Evolutionary conservation across 2,797 vertebrate species (phyloP).

Genomic region (Malurus leucopterus): DNA sequence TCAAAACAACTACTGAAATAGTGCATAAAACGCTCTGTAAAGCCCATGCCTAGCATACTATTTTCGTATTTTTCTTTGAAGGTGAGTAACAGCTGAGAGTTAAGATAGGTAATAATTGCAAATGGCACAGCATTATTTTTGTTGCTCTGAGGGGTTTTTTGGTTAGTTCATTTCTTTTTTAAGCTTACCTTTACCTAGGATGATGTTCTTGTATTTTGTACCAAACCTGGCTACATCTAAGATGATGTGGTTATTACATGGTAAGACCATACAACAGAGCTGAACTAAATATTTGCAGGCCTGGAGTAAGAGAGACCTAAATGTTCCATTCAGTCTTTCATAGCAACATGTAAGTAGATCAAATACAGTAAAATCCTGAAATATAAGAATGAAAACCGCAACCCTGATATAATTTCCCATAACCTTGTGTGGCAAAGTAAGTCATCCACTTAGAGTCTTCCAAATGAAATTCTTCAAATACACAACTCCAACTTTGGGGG

Average conservation of each 20-base stretch:
- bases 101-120: not conserved
- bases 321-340: not conserved
- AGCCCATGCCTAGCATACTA: fast-evolving
- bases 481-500: not conserved
- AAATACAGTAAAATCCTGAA: not conserved
- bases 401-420: not conserved
- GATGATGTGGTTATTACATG: not conserved
- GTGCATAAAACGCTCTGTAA: fast-evolving
- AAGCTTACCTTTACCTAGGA: not conserved
- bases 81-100: not conserved
- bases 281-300: not conserved
- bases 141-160: not conserved
- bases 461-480: not conserved
- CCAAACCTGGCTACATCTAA: not conserved
- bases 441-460: not conserved
- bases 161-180: not conserved
- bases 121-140: not conserved
- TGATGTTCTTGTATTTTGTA: not conserved
- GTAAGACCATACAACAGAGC: not conserved
- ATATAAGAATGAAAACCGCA: not conserved
- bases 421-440: conserved; percentile 11
- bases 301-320: not conserved
- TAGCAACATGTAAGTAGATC: not conserved
- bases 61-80: not conserved
- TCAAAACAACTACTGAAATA: not conserved